phyloP scores from a whole-genome alignment of 2,888 invertebrate species.

The Archips crataeganus region DNA sequence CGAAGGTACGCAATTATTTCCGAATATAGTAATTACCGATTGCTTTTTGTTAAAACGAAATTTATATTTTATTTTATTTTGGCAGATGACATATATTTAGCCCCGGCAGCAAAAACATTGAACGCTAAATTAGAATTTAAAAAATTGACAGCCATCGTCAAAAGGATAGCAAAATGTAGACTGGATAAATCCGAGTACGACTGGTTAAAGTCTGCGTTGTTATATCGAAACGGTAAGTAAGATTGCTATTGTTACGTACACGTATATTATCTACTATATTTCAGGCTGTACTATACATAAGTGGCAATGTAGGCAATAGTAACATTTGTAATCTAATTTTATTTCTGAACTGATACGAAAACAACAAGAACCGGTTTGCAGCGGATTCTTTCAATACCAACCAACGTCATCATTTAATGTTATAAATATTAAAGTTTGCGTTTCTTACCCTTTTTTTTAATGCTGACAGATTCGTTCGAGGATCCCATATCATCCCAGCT shows the following conservation, averaged over 20 bases:
- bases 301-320: background rate
- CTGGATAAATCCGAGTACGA: constrained; percentile 94
- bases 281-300: background rate
- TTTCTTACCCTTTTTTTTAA: background rate
- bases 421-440: background rate
- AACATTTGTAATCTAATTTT: background rate
- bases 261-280: background rate
- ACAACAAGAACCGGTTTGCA: background rate
- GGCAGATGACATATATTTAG: constrained; percentile 70
- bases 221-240: constrained; percentile 91
- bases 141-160: constrained; percentile 87
- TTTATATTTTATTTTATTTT: background rate
- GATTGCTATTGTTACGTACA: background rate
- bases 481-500: constrained; percentile 70
- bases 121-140: constrained; percentile 80
- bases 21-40: background rate
- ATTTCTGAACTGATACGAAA: background rate
- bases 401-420: background rate
- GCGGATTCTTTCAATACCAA: background rate
- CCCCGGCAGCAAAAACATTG: constrained; percentile 76
- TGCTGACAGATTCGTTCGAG: constrained; percentile 59
- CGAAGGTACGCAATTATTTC: constrained; percentile 82
- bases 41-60: too few species aligned
- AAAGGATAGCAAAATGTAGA: constrained; percentile 87
- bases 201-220: constrained; percentile 92